phyloP scores from a whole-genome alignment of 2,888 invertebrate genomes.

The Cataglyphis rosenhaueri region DNA sequence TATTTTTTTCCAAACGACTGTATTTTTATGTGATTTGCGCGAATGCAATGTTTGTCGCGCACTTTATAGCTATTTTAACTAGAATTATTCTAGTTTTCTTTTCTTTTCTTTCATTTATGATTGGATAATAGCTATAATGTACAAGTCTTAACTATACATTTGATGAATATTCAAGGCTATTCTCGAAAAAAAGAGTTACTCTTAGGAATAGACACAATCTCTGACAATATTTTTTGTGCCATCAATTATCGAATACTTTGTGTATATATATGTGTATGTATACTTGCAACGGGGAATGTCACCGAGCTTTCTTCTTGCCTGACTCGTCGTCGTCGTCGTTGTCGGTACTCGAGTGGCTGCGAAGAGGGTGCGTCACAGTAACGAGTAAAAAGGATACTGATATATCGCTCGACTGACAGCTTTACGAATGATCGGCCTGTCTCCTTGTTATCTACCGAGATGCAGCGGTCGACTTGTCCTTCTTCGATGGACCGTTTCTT shows the following conservation, averaged over 20 bases:
- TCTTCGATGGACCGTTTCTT: slow-evolving; percentile 52
- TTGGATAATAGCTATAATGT: neutral
- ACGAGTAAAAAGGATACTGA: slow-evolving; percentile 76
- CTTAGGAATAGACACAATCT: slow-evolving; percentile 38
- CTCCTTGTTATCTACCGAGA: slow-evolving; percentile 72
- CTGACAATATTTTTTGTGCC: slow-evolving; percentile 37
- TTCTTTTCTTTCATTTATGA: neutral
- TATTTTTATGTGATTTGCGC: neutral
- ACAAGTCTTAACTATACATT: neutral
- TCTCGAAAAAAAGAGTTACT: neutral
- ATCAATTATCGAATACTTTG: slow-evolving; percentile 23
- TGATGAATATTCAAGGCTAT: neutral
- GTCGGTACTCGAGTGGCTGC: slow-evolving; percentile 49
- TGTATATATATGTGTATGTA: neutral
- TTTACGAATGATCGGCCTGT: slow-evolving; percentile 74
- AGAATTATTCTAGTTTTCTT: neutral
- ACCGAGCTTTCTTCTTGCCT: slow-evolving; percentile 40
- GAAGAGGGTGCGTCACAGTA: slow-evolving; percentile 68
- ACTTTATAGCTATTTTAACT: neutral
- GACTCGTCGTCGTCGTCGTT: slow-evolving; percentile 13
- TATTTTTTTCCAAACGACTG: neutral
- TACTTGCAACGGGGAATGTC: slow-evolving; percentile 42
- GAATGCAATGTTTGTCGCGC: neutral
- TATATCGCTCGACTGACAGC: slow-evolving; percentile 72
- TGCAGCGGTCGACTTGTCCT: slow-evolving; percentile 63